Conservation (phyloP, 1,140 invertebrate species). For the Drosophila jambulina region DNA sequence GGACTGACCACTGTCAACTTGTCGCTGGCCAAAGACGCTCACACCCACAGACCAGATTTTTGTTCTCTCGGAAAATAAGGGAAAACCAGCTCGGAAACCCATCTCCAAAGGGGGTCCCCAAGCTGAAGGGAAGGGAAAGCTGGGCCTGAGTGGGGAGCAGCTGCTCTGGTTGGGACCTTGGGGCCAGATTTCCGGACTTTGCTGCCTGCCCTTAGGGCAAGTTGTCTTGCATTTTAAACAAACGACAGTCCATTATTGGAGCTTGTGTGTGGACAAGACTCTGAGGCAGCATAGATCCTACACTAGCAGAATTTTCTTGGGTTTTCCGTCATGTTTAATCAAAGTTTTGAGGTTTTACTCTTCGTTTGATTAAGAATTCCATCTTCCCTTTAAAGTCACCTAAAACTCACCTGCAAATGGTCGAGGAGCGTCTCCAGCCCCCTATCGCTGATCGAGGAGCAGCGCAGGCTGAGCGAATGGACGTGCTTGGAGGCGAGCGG, state of each 20-base stretch:
- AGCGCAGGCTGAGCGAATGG: constrained; percentile 92
- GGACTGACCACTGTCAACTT: constrained; percentile 67
- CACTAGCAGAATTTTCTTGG: neutral
- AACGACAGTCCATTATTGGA: constrained; percentile 36
- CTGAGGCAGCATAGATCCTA: neutral
- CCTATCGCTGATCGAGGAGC: constrained; percentile 94
- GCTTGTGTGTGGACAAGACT: constrained; percentile 6
- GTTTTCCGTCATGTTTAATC: neutral
- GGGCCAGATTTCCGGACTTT: constrained; percentile 33
- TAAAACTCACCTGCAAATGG: constrained; percentile 90
- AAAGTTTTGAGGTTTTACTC: neutral
- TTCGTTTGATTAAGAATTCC: neutral
- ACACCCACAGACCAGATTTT: constrained; percentile 12
- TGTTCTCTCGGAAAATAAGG: neutral
- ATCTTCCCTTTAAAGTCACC: rapidly evolving
- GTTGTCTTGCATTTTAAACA: constrained; percentile 50
- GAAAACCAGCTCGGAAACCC: neutral
- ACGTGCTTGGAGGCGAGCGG: constrained; percentile 93
- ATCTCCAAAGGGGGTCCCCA: neutral
- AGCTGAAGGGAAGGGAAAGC: neutral
- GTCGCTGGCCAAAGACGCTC: constrained; percentile 10
- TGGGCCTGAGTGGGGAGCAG: constrained; percentile 4
- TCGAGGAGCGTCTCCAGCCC: constrained; percentile 94
- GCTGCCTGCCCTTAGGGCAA: constrained; percentile 19
- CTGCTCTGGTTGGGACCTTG: constrained; percentile 25